These are phyloP conservation scores for Caenorhabditis latens DNA, from an alignment of 1,140 invertebrate species.

Conservation along the genomic window DNA sequence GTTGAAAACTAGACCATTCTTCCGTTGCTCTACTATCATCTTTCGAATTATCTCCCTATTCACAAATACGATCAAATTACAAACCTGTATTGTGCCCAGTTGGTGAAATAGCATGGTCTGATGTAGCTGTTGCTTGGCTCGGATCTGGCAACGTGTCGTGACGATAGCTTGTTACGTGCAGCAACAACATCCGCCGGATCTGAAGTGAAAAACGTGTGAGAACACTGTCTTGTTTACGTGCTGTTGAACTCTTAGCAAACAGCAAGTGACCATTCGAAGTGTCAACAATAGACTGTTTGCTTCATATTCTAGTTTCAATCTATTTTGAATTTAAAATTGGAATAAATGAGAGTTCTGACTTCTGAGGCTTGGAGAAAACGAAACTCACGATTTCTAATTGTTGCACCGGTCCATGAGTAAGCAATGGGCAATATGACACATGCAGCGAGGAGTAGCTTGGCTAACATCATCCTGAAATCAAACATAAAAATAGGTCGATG, in stretches of 20 bases:
- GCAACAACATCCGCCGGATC: slow-evolving; percentile 53
- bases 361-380: not conserved
- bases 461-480: slow-evolving; percentile 39
- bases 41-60: slow-evolving; percentile 13
- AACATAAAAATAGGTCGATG: not conserved
- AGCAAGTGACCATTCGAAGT: slow-evolving; percentile 9
- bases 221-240: slow-evolving; percentile 7
- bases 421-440: not conserved
- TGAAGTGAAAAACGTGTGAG: slow-evolving; percentile 48
- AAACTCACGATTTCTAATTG: slow-evolving; percentile 39
- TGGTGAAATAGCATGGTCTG: slow-evolving; percentile 91
- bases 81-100: slow-evolving; percentile 93
- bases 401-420: slow-evolving; percentile 8
- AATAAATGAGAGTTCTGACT: not conserved
- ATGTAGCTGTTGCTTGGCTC: slow-evolving; percentile 62
- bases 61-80: slow-evolving; percentile 46
- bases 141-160: slow-evolving; percentile 31
- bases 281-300: slow-evolving; percentile 7
- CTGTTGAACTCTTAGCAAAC: slow-evolving; percentile 34
- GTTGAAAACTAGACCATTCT: slow-evolving; percentile 3
- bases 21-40: not conserved
- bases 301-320: not conserved
- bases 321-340: not conserved
- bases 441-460: not conserved
- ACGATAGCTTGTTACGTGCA: slow-evolving; percentile 7